A percentile compares a stretch with the other conserved stretches of the same genome.
phyloP scores from a whole-genome alignment of 2,113 vertebrate species.

The Neoarius graeffei region DNA sequence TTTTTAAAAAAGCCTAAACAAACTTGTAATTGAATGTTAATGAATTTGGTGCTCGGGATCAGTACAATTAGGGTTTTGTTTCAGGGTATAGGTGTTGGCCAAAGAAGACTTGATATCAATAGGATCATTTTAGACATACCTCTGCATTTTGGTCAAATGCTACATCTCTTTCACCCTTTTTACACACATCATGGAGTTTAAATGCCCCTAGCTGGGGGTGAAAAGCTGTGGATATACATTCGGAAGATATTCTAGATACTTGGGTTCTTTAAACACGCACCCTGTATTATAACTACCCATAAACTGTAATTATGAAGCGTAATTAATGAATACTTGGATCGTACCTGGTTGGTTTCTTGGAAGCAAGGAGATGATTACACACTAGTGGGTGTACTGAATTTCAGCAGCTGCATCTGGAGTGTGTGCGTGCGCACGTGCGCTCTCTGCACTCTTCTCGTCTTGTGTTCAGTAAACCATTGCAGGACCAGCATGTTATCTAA shows the following conservation, averaged over 20 bases:
- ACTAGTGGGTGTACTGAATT: slow-evolving; percentile 20
- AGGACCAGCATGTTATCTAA: slow-evolving; percentile 68
- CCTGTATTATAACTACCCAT: slow-evolving; percentile 27
- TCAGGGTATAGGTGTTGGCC: slow-evolving; percentile 52
- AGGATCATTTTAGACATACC: slow-evolving; percentile 48
- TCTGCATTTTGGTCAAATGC: slow-evolving; percentile 25
- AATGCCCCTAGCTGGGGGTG: slow-evolving; percentile 9
- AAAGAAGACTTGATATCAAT: slow-evolving; percentile 42
- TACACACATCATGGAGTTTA: slow-evolving; percentile 16
- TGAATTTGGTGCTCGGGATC: slow-evolving; percentile 46
- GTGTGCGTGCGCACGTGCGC: background rate
- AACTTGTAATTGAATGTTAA: slow-evolving; percentile 36
- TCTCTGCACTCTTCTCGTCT: slow-evolving; percentile 9
- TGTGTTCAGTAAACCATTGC: slow-evolving; percentile 59
- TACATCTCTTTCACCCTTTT: slow-evolving; percentile 15
- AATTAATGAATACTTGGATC: slow-evolving; percentile 2
- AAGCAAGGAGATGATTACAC: slow-evolving; percentile 3
- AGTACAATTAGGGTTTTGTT: slow-evolving; percentile 43
- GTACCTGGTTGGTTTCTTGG: slow-evolving; percentile 6
- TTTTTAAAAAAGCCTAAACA: background rate
- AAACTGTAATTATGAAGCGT: slow-evolving; percentile 27
- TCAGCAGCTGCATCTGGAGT: slow-evolving; percentile 29
- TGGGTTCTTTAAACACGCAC: slow-evolving; percentile 15
- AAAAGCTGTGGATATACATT: background rate
- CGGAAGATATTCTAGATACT: slow-evolving; percentile 19